A percentile compares a stretch with the other conserved stretches of the same genome.
Conservation (phyloP, 2,888 invertebrate genomes). For the Drosophila trichaetosa region DNA sequence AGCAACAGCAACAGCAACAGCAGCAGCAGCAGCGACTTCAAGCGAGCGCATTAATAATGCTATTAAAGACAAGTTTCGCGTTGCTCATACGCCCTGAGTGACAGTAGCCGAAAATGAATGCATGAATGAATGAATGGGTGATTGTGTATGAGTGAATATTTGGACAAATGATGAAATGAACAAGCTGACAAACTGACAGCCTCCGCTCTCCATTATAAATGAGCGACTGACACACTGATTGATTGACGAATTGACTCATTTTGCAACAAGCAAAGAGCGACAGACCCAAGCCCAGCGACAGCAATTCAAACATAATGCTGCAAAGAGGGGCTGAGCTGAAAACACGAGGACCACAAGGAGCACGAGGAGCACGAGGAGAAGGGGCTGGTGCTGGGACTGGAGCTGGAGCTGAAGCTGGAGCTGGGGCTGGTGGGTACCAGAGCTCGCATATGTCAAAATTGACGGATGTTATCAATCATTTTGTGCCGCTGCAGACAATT, state of each 20-base stretch:
- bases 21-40: constrained; percentile 17
- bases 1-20: constrained; percentile 18
- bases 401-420: too few species aligned
- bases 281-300: constrained; percentile 9
- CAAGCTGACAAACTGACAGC: constrained; percentile 44
- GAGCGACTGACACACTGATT: constrained; percentile 79
- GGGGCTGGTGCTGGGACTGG: background rate
- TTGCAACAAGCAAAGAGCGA: constrained; percentile 24
- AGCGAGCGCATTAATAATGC: constrained; percentile 69
- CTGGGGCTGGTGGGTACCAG: constrained; percentile 24
- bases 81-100: constrained; percentile 70
- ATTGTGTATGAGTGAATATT: constrained; percentile 25
- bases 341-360: background rate
- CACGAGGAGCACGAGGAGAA: background rate
- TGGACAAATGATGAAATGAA: constrained; percentile 49
- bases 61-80: constrained; percentile 56
- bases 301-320: constrained; percentile 6
- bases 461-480: constrained; percentile 81
- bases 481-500: constrained; percentile 79
- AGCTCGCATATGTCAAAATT: constrained; percentile 78
- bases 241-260: constrained; percentile 80
- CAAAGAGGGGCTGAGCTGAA: constrained; percentile 7
- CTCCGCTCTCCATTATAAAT: constrained; percentile 60
- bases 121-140: constrained; percentile 17
- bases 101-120: constrained; percentile 52